Evolutionary conservation across 2,113 vertebrate genomes (phyloP).

Genomic region (Turnix velox): DNA sequence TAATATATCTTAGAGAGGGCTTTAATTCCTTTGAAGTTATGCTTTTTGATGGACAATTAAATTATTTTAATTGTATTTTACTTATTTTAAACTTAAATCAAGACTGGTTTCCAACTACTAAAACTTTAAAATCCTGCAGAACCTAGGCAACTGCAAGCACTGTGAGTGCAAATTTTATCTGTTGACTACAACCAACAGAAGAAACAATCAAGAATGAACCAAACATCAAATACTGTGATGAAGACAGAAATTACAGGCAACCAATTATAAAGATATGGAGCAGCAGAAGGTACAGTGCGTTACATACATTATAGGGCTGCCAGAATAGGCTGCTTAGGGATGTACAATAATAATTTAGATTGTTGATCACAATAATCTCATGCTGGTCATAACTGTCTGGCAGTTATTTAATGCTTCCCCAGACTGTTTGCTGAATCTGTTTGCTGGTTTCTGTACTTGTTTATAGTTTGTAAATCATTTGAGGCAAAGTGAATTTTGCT

Average conservation of each 20-base stretch:
- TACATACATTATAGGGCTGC: background rate
- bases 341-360: constrained; percentile 44
- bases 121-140: background rate
- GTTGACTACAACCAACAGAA: background rate
- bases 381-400: constrained; percentile 27
- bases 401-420: constrained; percentile 40
- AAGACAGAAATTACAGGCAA: constrained; percentile 31
- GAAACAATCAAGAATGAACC: background rate
- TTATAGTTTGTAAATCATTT: background rate
- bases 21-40: constrained; percentile 27
- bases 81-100: background rate
- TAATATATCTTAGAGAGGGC: background rate
- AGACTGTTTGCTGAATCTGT: background rate
- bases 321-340: constrained; percentile 38
- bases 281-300: constrained; percentile 27
- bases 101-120: background rate
- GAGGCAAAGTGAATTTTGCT: background rate
- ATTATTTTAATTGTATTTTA: background rate
- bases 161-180: background rate
- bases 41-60: constrained; percentile 10
- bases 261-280: background rate
- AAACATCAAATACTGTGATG: background rate
- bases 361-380: constrained; percentile 42
- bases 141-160: background rate
- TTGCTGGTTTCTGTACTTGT: background rate